Base-by-base conservation (phyloP, 2,888 invertebrate genomes). In the Drosophila pseudotakahashii region DNA sequence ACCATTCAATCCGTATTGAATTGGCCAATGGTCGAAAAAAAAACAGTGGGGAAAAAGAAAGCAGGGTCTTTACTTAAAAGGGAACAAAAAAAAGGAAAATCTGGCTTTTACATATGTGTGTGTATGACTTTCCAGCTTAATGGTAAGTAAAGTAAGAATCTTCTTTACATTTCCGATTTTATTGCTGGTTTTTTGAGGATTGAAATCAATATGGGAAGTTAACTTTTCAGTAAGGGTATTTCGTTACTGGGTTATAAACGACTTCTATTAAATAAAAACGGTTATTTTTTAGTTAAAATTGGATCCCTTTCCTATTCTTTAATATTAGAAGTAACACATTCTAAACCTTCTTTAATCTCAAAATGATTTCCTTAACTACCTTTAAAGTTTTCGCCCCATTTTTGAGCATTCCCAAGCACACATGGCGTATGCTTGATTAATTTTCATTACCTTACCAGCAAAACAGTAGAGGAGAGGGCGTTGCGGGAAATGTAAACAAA, bases 1-100 rank as follows among this genome's bases (percentile, higher is more conserved):
- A 69, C 63, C 71, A 73, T 78, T 80, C 73, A 78, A 77, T 82
- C 73, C 75, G 74, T 81, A 74, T 67, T 79, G 79, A 67, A 68
- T 73, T 62, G 54, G 42, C 39, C 51, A 32, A 34, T 23, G 47
- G n/a, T 37, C 37, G 60, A 50, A 63, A 26, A 30, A 14, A 14
- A 26, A 16, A n/a, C 62, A 48, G n/a, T 36, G 37, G 34, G n/a
- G 7, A 10, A 7, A 9, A 5, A 16, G 60, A 23, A 30, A 13
- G 23, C 23, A 4, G 36, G 51, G 51, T 63, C 50, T 80, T 78
- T 80, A 67, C 78, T 78, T 78, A 50, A 23, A 47, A 48, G 41
- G 36, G 54, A 37, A 10, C 19, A 10, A 32, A 37, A 58, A 36
- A 26, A 32, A n/a, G n/a, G 59, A 11, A 64, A 50, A 32, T 44